phyloP scores from a whole-genome alignment of 1,140 invertebrate species.

The Atta texana region DNA sequence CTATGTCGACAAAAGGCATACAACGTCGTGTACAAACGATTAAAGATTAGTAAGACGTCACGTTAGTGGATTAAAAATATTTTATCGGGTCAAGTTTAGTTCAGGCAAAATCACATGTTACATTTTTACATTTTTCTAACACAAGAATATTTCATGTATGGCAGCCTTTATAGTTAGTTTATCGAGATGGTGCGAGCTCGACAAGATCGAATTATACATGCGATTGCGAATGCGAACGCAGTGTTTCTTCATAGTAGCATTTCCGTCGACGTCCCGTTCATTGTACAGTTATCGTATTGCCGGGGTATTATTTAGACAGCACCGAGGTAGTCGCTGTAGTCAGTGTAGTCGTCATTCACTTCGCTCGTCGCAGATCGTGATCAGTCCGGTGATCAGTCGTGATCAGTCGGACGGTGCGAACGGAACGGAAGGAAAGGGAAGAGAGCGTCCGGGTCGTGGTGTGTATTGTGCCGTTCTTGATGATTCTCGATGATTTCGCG shows the following conservation, averaged over 20 bases:
- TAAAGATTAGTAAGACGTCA: not conserved
- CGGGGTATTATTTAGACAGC: not conserved
- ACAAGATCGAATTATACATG: not conserved
- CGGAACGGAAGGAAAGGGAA: not conserved
- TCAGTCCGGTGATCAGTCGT: not conserved
- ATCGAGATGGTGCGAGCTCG: not conserved
- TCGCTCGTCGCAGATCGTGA: not conserved
- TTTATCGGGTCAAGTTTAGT: not conserved
- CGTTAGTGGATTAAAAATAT: not conserved
- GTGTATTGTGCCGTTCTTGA: not conserved
- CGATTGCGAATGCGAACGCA: not conserved
- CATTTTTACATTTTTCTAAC: not conserved
- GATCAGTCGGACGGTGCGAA: not conserved
- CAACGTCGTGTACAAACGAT: not conserved
- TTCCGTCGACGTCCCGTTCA: constrained; percentile 1
- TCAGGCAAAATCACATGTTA: not conserved
- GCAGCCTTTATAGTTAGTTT: not conserved
- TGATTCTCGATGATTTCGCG: not conserved
- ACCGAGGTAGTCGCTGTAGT: not conserved
- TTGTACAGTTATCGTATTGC: constrained; percentile 21
- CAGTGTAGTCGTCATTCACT: not conserved
- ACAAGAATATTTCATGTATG: constrained; percentile 2
- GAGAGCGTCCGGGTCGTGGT: not conserved
- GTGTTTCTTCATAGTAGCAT: not conserved
- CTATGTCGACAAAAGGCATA: not conserved